Evolutionary conservation across 2,888 invertebrate genomes (phyloP), one percentile per base, ranked within the genome.

Genomic region (Arrhopalites spinosus): DNA sequence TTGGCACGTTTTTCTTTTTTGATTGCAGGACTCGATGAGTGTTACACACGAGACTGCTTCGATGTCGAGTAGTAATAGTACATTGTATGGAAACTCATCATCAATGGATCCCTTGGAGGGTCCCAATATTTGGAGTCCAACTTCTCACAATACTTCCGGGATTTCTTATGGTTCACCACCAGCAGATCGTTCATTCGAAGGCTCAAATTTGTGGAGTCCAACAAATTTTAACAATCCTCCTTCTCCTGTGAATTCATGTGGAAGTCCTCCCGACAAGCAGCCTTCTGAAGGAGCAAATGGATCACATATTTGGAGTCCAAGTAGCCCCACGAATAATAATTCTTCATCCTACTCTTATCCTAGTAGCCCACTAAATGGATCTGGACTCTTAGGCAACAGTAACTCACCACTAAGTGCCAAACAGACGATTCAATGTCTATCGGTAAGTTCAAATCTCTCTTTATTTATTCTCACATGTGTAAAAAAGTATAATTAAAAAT

Each of bases 171-270:
- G 25, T 27, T 25, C 50, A 11, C 56, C 25, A 7, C 66, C 67
- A 23, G 36, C 74, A 36, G 15, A 66, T 1, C 45, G 74, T 2
- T 73, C 73, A 29, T 74, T 66, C n/a, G 74, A 74, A 7, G 53
- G 50, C 17, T 50, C 29, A n/a, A 66, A 36, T 2, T 27, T 67
- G n/a, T 74, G 74, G 74, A 74, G 74, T 56, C 74, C 74, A 3
- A 63, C 8, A 23, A 66, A 50, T 67, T 47, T 36, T 53, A 74
- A 66, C 20, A 68, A 23, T 72, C 66, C 11, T 64, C 73, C 15
- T 29, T 50, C 29, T 8, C 23, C 68, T 3, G 50, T 61, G 5
- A 61, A 30, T 30, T 3, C 30, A 8, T 53, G 67, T 43, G 66
- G 30, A 23, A 66, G 66, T 66, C 74, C 74, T 0, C 23, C 67